phyloP scores from a whole-genome alignment of 2,113 vertebrate genomes.

The Paraplagusia blochii region DNA sequence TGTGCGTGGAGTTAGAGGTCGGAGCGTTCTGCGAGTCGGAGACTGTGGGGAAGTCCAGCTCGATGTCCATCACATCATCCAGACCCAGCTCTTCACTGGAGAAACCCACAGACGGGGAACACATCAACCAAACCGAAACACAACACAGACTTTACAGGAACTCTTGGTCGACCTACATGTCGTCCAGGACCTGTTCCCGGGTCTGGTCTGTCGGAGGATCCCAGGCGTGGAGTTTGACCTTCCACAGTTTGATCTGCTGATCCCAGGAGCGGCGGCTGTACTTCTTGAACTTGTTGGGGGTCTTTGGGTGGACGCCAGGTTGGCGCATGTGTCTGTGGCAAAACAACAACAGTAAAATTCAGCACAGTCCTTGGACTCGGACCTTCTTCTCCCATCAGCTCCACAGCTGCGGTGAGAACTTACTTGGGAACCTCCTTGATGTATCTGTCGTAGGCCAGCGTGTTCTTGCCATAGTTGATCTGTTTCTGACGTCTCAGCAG shows the following conservation, averaged over 20 bases:
- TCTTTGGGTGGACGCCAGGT: constrained; percentile 88
- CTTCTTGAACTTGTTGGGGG: constrained; percentile 97
- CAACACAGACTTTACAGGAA: not conserved
- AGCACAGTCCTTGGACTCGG: not conserved
- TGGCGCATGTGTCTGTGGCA: constrained; percentile 86
- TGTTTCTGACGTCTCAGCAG: constrained; percentile 94
- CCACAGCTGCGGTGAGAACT: constrained; percentile 9
- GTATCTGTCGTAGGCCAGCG: constrained; percentile 90
- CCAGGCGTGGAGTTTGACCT: constrained; percentile 92
- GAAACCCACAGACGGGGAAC: not conserved
- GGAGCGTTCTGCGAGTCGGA: constrained; percentile 56
- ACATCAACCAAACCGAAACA: not conserved
- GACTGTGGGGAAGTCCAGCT: constrained; percentile 76
- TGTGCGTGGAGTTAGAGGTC: not conserved
- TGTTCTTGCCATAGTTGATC: constrained; percentile 98
- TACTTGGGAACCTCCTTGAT: constrained; percentile 91
- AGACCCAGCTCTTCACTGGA: constrained; percentile 81
- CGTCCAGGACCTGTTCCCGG: constrained; percentile 76
- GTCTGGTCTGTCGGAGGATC: constrained; percentile 82
- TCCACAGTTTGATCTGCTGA: constrained; percentile 96
- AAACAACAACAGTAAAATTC: not conserved
- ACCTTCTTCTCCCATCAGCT: not conserved
- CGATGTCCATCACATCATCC: constrained; percentile 86
- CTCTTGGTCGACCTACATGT: constrained; percentile 73
- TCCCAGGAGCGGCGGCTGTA: constrained; percentile 98